phyloP scores from a whole-genome alignment of 2,113 vertebrate genomes.

The Rhinichthys klamathensis region DNA sequence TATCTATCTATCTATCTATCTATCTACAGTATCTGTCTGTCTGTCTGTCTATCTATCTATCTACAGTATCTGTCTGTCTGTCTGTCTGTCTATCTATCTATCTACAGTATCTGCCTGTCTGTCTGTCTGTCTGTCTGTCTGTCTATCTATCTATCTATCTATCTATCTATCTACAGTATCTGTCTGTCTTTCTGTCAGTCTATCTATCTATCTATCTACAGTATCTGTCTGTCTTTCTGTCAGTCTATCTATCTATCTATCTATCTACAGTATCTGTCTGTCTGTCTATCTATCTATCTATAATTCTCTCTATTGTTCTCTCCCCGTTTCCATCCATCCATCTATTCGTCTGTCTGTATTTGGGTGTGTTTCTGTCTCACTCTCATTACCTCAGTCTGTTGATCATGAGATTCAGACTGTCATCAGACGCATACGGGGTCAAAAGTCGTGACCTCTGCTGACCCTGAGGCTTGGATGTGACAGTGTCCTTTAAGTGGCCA shows the following conservation, averaged over 20 bases:
- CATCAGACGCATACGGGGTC: conserved; percentile 54
- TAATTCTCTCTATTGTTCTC: not conserved
- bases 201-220: not conserved
- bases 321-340: not conserved
- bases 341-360: no score
- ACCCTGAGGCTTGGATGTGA: conserved; percentile 63
- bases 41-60: not conserved
- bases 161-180: not conserved
- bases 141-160: no score
- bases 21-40: not conserved
- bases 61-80: not conserved
- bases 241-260: not conserved
- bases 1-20: not conserved
- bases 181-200: not conserved
- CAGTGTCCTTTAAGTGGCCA: conserved; percentile 58
- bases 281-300: not conserved
- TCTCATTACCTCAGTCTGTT: not conserved
- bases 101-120: no score
- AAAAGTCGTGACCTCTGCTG: conserved; percentile 66
- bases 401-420: not conserved
- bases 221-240: no score
- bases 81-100: not conserved
- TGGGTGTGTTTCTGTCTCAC: not conserved
- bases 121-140: not conserved
- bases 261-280: not conserved